Conservation (phyloP, 1,140 invertebrate species). For the Dolichoris vasculosae region DNA sequence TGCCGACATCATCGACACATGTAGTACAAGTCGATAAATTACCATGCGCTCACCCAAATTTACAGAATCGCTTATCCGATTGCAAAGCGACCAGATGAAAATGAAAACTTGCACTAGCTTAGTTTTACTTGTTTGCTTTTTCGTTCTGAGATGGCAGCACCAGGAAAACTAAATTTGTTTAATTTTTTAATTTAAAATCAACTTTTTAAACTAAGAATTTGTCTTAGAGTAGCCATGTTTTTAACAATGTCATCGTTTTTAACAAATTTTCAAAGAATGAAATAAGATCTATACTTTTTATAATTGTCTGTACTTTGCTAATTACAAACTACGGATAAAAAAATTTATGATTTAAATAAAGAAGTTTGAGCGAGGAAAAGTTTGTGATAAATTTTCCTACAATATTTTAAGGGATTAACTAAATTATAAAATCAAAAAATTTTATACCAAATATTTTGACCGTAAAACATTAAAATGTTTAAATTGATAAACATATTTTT, state of each 20-base stretch:
- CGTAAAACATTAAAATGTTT: too few species aligned
- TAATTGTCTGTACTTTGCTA: too few species aligned
- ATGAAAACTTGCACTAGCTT: slow-evolving; percentile 11
- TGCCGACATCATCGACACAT: slow-evolving; percentile 13
- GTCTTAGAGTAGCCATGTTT: neutral
- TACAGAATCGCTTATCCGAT: neutral
- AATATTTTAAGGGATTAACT: too few species aligned
- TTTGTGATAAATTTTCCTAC: too few species aligned
- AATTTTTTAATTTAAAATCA: neutral
- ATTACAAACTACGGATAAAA: too few species aligned
- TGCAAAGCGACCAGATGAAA: neutral
- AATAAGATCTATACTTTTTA: too few species aligned
- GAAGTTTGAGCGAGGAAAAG: too few species aligned
- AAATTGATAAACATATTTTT: neutral
- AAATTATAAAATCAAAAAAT: too few species aligned
- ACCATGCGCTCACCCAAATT: slow-evolving; percentile 34
- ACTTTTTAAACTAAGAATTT: neutral
- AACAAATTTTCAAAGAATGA: too few species aligned
- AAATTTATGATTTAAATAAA: neutral
- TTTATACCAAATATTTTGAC: too few species aligned
- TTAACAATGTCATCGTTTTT: neutral
- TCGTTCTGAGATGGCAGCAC: slow-evolving; percentile 60
- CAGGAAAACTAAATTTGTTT: neutral
- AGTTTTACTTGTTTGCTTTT: slow-evolving; percentile 1
- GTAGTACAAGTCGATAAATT: slow-evolving; percentile 59